Evolutionary conservation across 2,113 vertebrate genomes (phyloP).

Genomic region (Catharus fuscescens): DNA sequence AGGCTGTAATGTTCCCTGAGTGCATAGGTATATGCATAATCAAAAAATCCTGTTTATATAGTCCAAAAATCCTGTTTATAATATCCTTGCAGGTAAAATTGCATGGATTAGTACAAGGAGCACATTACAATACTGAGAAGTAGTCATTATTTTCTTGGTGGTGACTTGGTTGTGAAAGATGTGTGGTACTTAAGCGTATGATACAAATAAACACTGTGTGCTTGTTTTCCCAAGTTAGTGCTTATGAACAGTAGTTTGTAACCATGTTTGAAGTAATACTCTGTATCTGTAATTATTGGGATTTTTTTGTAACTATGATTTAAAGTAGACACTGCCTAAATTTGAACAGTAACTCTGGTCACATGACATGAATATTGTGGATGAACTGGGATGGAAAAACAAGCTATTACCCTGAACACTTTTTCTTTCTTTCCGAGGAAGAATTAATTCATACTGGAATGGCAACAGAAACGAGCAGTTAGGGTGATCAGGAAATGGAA

Average conservation of each 20-base stretch:
- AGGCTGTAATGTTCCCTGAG: neutral
- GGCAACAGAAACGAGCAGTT: neutral
- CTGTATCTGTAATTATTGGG: neutral
- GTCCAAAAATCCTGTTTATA: neutral
- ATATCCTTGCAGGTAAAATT: neutral
- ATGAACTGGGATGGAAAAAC: neutral
- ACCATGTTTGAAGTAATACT: neutral
- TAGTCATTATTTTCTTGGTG: neutral
- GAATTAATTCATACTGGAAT: neutral
- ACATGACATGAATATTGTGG: neutral
- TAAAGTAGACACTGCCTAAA: neutral
- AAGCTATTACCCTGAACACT: neutral
- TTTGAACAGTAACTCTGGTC: neutral
- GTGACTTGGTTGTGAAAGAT: neutral
- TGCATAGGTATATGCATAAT: neutral
- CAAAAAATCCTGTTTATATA: neutral
- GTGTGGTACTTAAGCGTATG: neutral
- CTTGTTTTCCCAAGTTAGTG: neutral
- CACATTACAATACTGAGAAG: neutral
- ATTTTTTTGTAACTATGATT: rapidly evolving
- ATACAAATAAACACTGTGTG: neutral
- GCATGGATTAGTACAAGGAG: neutral
- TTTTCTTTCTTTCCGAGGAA: neutral
- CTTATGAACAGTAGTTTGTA: neutral
- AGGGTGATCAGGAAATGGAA: conserved; percentile 30